Evolutionary conservation across 2,797 vertebrate species (phyloP).

Genomic region (Prunella strophiata): DNA sequence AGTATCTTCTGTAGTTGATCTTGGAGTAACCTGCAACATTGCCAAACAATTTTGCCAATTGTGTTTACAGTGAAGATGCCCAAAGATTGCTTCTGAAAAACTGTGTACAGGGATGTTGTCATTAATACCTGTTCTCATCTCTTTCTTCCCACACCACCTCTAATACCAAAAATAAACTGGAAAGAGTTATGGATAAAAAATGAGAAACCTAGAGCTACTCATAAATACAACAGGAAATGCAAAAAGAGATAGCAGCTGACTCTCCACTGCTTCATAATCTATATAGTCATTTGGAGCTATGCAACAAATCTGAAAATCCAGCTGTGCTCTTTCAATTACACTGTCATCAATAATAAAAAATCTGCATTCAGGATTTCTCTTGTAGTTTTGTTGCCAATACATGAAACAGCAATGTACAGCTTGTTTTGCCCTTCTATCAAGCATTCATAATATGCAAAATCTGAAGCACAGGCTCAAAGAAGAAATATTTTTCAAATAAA

Average conservation of each 20-base stretch:
- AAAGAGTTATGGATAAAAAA: not conserved
- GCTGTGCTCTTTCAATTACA: slow-evolving; percentile 59
- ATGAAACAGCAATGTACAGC: slow-evolving; percentile 24
- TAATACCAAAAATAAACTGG: not conserved
- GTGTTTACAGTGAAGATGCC: not conserved
- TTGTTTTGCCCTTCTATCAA: slow-evolving; percentile 24
- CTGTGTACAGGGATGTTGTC: not conserved
- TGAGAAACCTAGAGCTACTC: not conserved
- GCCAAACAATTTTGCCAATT: not conserved
- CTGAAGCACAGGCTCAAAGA: not conserved
- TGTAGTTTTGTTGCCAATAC: slow-evolving; percentile 46
- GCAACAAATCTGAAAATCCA: slow-evolving; percentile 53
- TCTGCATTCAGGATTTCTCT: slow-evolving; percentile 48
- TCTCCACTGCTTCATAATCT: not conserved
- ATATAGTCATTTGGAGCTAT: slow-evolving; percentile 10
- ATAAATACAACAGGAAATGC: slow-evolving; percentile 13
- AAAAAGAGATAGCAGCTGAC: slow-evolving; percentile 22
- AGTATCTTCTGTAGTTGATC: not conserved
- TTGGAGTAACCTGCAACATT: not conserved
- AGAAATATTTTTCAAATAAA: not conserved
- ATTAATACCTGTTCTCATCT: not conserved
- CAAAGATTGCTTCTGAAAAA: not conserved
- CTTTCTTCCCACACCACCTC: not conserved
- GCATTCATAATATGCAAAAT: not conserved
- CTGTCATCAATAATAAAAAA: slow-evolving; percentile 58